phyloP scores from a whole-genome alignment of 2,113 vertebrate genomes.

The Entomyzon cyanotis region DNA sequence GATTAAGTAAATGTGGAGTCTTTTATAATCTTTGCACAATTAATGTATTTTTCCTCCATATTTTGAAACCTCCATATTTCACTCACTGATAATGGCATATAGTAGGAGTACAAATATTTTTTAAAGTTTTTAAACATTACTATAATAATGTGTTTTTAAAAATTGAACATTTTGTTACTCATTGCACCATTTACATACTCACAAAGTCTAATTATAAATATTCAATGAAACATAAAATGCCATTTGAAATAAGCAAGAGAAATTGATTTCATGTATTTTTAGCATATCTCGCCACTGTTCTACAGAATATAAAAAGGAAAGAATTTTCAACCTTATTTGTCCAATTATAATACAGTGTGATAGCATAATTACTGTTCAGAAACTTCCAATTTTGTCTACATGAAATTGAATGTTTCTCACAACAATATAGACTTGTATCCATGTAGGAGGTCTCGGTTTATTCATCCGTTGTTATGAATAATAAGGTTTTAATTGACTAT shows the following conservation, averaged over 20 bases:
- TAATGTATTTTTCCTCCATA: background rate
- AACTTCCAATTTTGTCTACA: background rate
- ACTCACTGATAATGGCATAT: background rate
- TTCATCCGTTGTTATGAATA: background rate
- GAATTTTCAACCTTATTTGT: background rate
- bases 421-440: background rate
- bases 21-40: background rate
- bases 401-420: background rate
- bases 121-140: background rate
- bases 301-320: background rate
- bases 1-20: background rate
- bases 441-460: background rate
- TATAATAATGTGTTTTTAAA: background rate
- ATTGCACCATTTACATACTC: background rate
- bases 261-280: background rate
- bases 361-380: slow-evolving; percentile 10
- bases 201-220: background rate
- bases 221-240: background rate
- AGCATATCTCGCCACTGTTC: background rate
- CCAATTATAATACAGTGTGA: background rate
- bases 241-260: background rate
- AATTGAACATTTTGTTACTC: background rate
- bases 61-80: background rate
- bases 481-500: background rate
- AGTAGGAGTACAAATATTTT: background rate